A percentile compares a stretch with the other conserved stretches of the same genome.
Evolutionary conservation across 2,113 vertebrate genomes (phyloP).

Genomic region (Grammomys surdaster): DNA sequence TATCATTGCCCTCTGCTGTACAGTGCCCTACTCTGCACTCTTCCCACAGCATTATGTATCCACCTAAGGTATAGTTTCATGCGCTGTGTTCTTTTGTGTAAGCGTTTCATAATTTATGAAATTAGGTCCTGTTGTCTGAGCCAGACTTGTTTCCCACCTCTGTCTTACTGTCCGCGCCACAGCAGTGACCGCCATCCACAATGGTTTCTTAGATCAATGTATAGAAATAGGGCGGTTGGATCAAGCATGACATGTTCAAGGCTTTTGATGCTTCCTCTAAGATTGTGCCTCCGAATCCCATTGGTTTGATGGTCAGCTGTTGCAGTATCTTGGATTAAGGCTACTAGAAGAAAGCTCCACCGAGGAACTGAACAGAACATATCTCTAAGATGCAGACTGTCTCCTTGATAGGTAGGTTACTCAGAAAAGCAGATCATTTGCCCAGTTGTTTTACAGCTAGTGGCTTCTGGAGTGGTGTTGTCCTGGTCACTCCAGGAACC

Average conservation of each 20-base stretch:
- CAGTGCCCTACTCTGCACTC: rapidly evolving
- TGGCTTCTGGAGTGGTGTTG: background rate
- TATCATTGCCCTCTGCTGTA: background rate
- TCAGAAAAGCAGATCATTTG: background rate
- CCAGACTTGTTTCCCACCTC: background rate
- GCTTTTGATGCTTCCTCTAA: background rate
- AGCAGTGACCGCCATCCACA: background rate
- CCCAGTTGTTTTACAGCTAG: background rate
- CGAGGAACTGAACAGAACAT: background rate
- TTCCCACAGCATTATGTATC: background rate
- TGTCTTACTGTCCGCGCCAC: background rate
- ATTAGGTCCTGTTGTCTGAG: constrained; percentile 36
- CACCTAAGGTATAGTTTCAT: background rate
- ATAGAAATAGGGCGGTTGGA: background rate
- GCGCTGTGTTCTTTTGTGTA: background rate
- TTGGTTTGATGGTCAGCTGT: background rate
- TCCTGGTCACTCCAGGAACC: background rate
- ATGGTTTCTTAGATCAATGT: background rate
- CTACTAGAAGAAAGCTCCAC: background rate
- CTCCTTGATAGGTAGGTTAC: background rate
- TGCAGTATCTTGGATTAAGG: background rate
- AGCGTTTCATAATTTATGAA: background rate
- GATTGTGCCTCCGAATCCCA: background rate
- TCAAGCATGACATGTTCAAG: background rate
- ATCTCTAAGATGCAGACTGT: background rate